These are phyloP conservation scores for Ceratosolen solmsi DNA, from an alignment of 1,140 invertebrate genomes.

Conservation along the genomic window DNA sequence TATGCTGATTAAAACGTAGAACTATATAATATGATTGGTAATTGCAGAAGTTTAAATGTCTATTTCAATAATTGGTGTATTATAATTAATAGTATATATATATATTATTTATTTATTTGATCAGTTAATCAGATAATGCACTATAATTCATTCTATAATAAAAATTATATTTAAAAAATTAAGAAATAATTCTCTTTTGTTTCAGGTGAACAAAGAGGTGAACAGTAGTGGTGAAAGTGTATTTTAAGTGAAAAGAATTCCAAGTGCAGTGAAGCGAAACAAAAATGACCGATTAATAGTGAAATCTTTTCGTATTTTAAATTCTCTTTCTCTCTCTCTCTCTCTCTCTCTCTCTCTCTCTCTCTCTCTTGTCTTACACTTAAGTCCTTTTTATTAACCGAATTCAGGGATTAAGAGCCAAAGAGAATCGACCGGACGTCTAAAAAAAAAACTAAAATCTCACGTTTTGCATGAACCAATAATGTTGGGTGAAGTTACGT, in stretches of 20 bases:
- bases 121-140: no score
- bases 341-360: no score
- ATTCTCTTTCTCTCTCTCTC: background rate
- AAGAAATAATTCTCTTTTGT: conserved; percentile 46
- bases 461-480: conserved; percentile 40
- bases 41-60: no score
- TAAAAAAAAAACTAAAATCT: conserved; percentile 3
- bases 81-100: no score
- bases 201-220: conserved; percentile 46
- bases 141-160: no score
- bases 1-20: no score
- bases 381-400: no score
- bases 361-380: no score
- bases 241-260: conserved; percentile 30
- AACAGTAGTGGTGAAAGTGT: conserved; percentile 26
- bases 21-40: no score
- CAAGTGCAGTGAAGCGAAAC: conserved; percentile 41
- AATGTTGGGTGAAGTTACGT: conserved; percentile 70
- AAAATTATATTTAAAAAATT: background rate
- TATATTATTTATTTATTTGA: no score
- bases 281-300: conserved; percentile 36
- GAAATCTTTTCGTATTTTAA: background rate
- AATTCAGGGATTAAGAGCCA: conserved; percentile 29
- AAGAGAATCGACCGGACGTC: background rate
- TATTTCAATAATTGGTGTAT: no score